Percentiles rank a stretch among this genome's conserved stretches.
Evolutionary conservation across 2,888 invertebrate species (phyloP).

Genomic region (Malacosoma neustria): DNA sequence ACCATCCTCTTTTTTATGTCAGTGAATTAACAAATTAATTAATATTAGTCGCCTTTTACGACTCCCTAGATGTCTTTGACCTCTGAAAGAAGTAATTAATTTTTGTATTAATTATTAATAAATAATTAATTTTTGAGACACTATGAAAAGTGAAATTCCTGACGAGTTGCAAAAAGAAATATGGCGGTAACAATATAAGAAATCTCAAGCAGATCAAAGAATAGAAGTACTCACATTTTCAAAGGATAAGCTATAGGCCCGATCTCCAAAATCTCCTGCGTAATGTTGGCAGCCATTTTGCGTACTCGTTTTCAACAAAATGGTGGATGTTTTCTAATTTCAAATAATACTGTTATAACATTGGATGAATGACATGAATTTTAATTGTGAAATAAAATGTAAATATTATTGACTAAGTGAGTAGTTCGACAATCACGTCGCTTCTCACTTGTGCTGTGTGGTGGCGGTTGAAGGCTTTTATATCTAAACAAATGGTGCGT

Average conservation of each 20-base stretch:
- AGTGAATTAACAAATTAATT: neutral
- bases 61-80: too few relatives aligned
- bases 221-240: conserved; percentile 50
- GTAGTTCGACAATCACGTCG: conserved; percentile 69
- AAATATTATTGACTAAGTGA: conserved; percentile 60
- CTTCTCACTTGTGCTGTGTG: conserved; percentile 64
- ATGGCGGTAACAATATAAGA: too few relatives aligned
- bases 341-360: conserved; percentile 26
- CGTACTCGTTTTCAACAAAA: conserved; percentile 33
- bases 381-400: conserved; percentile 14
- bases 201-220: too few relatives aligned
- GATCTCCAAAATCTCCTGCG: conserved; percentile 31
- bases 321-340: conserved; percentile 23
- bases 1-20: neutral
- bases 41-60: too few relatives aligned
- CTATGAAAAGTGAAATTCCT: too few relatives aligned
- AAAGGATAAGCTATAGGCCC: conserved; percentile 60
- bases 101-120: too few relatives aligned
- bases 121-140: too few relatives aligned
- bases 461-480: conserved; percentile 36
- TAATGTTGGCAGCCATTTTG: conserved; percentile 60
- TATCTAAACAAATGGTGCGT: conserved; percentile 60
- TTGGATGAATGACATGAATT: conserved; percentile 25
- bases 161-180: too few relatives aligned
- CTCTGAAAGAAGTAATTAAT: too few relatives aligned